These are phyloP conservation scores for Monopterus albus DNA, from an alignment of 2,113 vertebrate species.

Conservation along the genomic window DNA sequence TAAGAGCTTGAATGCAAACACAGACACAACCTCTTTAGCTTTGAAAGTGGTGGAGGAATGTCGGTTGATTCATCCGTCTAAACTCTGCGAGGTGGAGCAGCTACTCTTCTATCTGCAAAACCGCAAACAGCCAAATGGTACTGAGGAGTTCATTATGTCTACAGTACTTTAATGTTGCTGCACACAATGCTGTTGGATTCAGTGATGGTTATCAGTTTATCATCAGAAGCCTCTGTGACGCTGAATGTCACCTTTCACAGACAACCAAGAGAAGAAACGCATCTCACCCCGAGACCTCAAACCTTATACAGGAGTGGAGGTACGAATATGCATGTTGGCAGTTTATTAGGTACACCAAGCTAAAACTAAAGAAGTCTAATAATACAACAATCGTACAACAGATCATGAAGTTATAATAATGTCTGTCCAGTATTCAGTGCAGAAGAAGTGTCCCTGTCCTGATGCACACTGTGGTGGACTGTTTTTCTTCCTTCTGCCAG, in stretches of 20 bases:
- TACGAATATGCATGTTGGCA: conserved; percentile 67
- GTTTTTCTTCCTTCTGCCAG: conserved; percentile 66
- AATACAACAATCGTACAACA: too few species aligned
- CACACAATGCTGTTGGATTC: too few species aligned
- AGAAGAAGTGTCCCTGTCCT: too few species aligned
- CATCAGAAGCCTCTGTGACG: not conserved
- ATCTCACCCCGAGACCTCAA: conserved; percentile 88
- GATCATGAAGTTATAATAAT: too few species aligned
- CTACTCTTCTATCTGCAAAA: conserved; percentile 93
- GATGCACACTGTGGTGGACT: not conserved
- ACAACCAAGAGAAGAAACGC: conserved; percentile 87
- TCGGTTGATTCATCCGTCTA: conserved; percentile 91
- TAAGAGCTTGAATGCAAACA: conserved; percentile 92
- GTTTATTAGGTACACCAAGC: too few species aligned
- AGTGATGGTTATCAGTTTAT: not conserved
- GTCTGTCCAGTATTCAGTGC: too few species aligned
- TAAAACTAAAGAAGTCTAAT: too few species aligned
- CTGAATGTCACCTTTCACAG: conserved; percentile 38
- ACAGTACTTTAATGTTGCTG: too few species aligned
- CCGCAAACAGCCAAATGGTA: conserved; percentile 84
- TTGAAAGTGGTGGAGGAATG: conserved; percentile 94
- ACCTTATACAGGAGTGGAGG: conserved; percentile 92
- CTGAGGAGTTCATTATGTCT: not conserved
- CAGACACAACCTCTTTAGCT: conserved; percentile 90
- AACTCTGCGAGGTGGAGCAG: conserved; percentile 90